Evolutionary conservation across 2,113 vertebrate species (phyloP).

Genomic region (Lota lota): DNA sequence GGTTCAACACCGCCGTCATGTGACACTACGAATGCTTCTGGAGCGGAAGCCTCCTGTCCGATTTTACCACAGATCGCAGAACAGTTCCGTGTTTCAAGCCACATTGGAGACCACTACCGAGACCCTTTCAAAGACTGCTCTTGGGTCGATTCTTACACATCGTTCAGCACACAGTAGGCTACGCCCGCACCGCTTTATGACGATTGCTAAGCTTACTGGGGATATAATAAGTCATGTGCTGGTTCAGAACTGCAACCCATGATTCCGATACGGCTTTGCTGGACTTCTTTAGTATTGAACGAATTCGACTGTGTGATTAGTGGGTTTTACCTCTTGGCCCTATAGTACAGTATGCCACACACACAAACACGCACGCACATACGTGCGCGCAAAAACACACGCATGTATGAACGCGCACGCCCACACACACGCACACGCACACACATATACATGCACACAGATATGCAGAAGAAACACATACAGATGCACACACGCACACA

Average conservation of each 20-base stretch:
- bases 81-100: not conserved
- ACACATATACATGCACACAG: too few species aligned
- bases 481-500: too few species aligned
- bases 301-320: constrained; percentile 31
- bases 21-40: constrained; percentile 17
- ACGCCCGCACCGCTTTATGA: too few species aligned
- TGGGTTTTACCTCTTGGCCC: too few species aligned
- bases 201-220: too few species aligned
- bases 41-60: constrained; percentile 6
- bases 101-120: too few species aligned
- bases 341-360: too few species aligned
- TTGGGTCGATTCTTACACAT: not conserved
- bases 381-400: too few species aligned
- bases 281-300: constrained; percentile 34
- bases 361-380: too few species aligned
- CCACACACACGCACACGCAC: too few species aligned
- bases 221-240: constrained; percentile 42
- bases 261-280: constrained; percentile 21
- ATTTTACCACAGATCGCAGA: not conserved
- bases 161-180: not conserved
- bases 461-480: too few species aligned
- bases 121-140: not conserved
- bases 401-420: too few species aligned
- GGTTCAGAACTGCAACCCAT: constrained; percentile 31
- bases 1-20: constrained; percentile 24